phyloP scores from a whole-genome alignment of 2,113 vertebrate species.

The Edolisoma coerulescens region DNA sequence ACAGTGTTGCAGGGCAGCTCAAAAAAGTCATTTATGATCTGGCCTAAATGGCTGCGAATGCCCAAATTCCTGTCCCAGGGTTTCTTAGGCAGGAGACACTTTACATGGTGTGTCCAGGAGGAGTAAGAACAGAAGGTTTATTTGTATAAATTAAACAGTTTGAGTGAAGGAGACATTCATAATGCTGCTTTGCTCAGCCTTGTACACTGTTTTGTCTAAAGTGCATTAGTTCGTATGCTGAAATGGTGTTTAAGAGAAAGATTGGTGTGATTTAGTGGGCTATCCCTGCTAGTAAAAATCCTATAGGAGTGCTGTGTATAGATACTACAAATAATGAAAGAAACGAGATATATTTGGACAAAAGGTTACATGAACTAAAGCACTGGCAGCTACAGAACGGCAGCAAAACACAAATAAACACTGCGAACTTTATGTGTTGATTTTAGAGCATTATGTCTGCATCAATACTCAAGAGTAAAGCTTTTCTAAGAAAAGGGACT shows the following conservation, averaged over 20 bases:
- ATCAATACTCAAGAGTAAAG: not conserved
- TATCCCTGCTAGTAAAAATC: not conserved
- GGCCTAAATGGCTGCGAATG: not conserved
- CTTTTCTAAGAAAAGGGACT: not conserved
- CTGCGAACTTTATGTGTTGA: not conserved
- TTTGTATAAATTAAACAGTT: not conserved
- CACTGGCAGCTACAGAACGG: not conserved
- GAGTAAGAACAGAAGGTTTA: not conserved
- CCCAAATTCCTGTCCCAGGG: not conserved
- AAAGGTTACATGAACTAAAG: not conserved
- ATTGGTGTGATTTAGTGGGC: not conserved
- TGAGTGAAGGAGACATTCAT: not conserved
- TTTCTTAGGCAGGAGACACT: not conserved
- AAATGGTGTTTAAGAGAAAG: not conserved
- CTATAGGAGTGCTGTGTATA: not conserved
- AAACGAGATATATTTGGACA: not conserved
- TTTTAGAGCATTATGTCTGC: not conserved
- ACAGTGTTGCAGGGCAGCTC: not conserved
- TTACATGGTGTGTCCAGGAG: not conserved
- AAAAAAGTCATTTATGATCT: not conserved
- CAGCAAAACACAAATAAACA: not conserved
- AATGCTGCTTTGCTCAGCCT: not conserved
- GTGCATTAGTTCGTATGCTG: not conserved
- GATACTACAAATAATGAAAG: not conserved
- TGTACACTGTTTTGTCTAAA: not conserved